A percentile compares a stretch with the other conserved stretches of the same genome.
Evolutionary conservation across 2,797 vertebrate species (phyloP).

Genomic region (Podargus strigoides): DNA sequence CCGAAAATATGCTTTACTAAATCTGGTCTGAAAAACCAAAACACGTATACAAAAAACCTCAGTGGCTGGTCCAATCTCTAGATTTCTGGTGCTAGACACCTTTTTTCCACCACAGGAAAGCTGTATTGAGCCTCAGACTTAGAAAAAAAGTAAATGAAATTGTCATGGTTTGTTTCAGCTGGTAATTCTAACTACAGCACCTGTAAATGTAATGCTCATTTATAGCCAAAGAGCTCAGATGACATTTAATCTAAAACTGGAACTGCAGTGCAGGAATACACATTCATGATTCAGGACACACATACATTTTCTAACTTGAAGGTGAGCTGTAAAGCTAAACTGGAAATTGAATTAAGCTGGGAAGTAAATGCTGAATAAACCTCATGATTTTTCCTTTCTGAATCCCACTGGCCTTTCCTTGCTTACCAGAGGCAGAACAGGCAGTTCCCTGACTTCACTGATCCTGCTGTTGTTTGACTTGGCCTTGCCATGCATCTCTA

Average conservation of each 20-base stretch:
- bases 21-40: neutral
- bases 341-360: slow-evolving; percentile 46
- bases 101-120: neutral
- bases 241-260: slow-evolving; percentile 48
- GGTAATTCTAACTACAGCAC: slow-evolving; percentile 52
- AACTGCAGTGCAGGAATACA: neutral
- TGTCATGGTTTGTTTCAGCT: slow-evolving; percentile 54
- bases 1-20: neutral
- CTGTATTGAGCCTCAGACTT: slow-evolving; percentile 18
- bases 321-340: slow-evolving; percentile 22
- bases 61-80: neutral
- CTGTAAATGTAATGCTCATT: slow-evolving; percentile 56
- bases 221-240: slow-evolving; percentile 30
- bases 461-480: neutral
- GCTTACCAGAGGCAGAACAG: neutral
- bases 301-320: slow-evolving; percentile 23
- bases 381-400: slow-evolving; percentile 15
- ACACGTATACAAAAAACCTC: neutral
- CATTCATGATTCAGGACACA: neutral
- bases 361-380: slow-evolving; percentile 32
- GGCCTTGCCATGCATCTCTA: neutral
- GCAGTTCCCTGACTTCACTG: neutral
- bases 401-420: neutral
- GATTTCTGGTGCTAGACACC: neutral
- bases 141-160: slow-evolving; percentile 28